These are phyloP conservation scores for Drosophila pseudotakahashii DNA, from an alignment of 2,888 invertebrate species.

Conservation along the genomic window DNA sequence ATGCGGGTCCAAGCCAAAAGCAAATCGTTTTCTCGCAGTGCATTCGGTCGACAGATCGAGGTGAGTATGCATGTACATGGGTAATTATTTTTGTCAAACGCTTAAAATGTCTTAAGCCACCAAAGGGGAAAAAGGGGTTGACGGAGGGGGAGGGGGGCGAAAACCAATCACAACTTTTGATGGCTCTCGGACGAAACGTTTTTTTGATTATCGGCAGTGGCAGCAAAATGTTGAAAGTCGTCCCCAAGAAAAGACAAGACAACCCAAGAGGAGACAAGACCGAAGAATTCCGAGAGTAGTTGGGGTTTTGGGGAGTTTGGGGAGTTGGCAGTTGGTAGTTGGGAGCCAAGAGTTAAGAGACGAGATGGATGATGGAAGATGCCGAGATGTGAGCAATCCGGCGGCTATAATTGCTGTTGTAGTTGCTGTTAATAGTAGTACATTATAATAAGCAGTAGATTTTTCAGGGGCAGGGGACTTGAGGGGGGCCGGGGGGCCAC, in stretches of 20 bases:
- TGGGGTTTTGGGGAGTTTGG: no score
- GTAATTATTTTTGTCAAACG: slow-evolving; percentile 74
- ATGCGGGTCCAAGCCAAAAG: not conserved
- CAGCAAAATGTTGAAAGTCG: slow-evolving; percentile 36
- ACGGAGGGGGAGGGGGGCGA: slow-evolving; percentile 21
- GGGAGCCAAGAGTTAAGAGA: not conserved
- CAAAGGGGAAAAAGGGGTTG: slow-evolving; percentile 9
- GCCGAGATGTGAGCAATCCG: slow-evolving; percentile 31
- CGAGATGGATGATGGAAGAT: slow-evolving; percentile 8
- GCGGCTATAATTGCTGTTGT: slow-evolving; percentile 41
- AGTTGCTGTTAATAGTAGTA: slow-evolving; percentile 56
- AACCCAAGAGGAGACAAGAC: slow-evolving; percentile 1
- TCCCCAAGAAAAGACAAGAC: slow-evolving; percentile 11
- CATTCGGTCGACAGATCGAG: slow-evolving; percentile 10
- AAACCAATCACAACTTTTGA: slow-evolving; percentile 75
- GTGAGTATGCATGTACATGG: slow-evolving; percentile 46
- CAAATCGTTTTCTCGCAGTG: slow-evolving; percentile 3
- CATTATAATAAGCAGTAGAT: slow-evolving; percentile 47
- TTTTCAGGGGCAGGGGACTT: not conserved
- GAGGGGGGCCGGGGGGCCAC: not conserved
- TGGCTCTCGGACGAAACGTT: slow-evolving; percentile 59
- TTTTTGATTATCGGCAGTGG: slow-evolving; percentile 43
- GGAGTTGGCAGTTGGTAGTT: not conserved
- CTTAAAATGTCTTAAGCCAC: slow-evolving; percentile 47
- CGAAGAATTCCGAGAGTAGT: slow-evolving; percentile 23